Evolutionary conservation across 2,113 vertebrate species (phyloP).

Genomic region (Perca fluviatilis): DNA sequence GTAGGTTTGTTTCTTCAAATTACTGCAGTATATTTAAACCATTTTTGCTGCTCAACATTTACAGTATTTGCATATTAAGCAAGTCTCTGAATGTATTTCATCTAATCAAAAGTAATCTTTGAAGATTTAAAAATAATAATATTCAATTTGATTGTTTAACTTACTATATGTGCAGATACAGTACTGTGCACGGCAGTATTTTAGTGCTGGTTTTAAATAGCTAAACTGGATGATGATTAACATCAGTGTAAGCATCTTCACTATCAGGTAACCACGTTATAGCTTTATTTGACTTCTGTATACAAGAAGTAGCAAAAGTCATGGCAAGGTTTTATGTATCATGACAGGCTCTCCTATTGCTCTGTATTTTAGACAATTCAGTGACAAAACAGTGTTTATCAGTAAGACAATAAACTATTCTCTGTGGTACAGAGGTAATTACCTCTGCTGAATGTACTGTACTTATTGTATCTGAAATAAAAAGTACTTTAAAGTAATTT

Average conservation of each 20-base stretch:
- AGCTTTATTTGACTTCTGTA: slow-evolving; percentile 16
- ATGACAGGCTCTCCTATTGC: slow-evolving; percentile 5
- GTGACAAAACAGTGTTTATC: neutral
- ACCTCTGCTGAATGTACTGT: slow-evolving; percentile 65
- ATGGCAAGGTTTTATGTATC: slow-evolving; percentile 19
- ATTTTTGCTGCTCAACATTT: slow-evolving; percentile 39
- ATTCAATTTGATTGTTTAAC: slow-evolving; percentile 55
- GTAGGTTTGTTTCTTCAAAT: slow-evolving; percentile 30
- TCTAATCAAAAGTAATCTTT: slow-evolving; percentile 14
- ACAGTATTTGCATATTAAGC: slow-evolving; percentile 17
- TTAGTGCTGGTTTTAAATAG: neutral
- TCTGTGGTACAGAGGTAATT: slow-evolving; percentile 40
- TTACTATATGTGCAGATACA: slow-evolving; percentile 20
- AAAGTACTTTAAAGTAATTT: slow-evolving; percentile 44
- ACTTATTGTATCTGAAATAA: slow-evolving; percentile 62
- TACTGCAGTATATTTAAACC: slow-evolving; percentile 13
- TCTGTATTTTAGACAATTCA: slow-evolving; percentile 39
- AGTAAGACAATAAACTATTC: slow-evolving; percentile 23
- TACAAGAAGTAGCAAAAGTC: neutral
- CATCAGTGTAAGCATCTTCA: neutral
- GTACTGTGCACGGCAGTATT: neutral
- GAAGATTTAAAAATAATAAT: slow-evolving; percentile 15
- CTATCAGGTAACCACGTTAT: neutral
- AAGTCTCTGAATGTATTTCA: slow-evolving; percentile 23
- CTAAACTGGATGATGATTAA: slow-evolving; percentile 6